Percentiles rank a stretch among this genome's conserved stretches.
phyloP scores from a whole-genome alignment of 2,113 vertebrate genomes.

The Pseudonaja textilis region DNA sequence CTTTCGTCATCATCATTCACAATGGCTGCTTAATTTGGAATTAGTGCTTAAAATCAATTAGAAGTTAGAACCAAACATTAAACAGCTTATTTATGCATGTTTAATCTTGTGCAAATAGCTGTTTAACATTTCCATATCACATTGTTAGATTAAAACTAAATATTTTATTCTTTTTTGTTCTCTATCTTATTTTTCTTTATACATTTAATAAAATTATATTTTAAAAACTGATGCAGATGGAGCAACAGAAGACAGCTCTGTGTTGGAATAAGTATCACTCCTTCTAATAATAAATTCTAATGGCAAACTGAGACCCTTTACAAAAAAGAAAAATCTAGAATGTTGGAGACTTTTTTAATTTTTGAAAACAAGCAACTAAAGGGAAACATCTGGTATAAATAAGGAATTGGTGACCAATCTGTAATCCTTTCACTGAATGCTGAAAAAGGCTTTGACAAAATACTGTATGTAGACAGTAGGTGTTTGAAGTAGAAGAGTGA shows the following conservation, averaged over 20 bases:
- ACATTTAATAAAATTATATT: background rate
- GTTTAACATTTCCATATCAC: background rate
- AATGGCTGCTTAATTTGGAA: background rate
- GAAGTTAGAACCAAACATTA: background rate
- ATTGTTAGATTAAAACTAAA: background rate
- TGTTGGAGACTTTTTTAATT: background rate
- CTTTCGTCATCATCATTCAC: background rate
- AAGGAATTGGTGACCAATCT: too few relatives aligned
- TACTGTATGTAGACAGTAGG: too few relatives aligned
- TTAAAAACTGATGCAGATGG: background rate
- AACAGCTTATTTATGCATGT: background rate
- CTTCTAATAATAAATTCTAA: background rate
- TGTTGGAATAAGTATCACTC: background rate
- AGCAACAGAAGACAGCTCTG: background rate
- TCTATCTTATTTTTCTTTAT: background rate
- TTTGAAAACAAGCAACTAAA: background rate
- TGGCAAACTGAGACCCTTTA: background rate
- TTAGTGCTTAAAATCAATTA: background rate
- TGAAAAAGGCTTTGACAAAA: too few relatives aligned
- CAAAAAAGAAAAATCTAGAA: background rate
- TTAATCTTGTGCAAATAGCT: background rate
- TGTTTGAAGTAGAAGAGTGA: background rate
- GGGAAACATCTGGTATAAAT: too few relatives aligned
- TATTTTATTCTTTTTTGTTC: background rate
- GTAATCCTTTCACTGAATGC: too few relatives aligned